Evolutionary conservation across 2,888 invertebrate genomes (phyloP).

Genomic region (Blastobasis adustella): DNA sequence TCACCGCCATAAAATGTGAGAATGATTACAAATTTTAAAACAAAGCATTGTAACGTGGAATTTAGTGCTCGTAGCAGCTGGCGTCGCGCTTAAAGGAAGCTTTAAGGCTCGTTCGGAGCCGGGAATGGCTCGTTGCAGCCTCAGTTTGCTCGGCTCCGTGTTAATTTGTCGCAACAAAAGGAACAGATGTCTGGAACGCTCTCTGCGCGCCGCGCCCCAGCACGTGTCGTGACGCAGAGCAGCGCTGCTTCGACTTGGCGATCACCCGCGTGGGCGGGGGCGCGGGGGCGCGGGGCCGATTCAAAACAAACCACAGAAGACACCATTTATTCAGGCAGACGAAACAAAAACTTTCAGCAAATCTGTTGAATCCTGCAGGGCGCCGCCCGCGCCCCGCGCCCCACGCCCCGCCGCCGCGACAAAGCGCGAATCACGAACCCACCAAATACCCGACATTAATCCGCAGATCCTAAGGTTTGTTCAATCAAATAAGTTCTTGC

Average conservation of each 20-base stretch:
- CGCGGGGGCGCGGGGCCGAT: too few species aligned
- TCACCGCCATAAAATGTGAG: slow-evolving; percentile 71
- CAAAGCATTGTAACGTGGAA: slow-evolving; percentile 67
- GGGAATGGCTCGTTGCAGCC: slow-evolving; percentile 54
- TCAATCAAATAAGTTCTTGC: slow-evolving; percentile 68
- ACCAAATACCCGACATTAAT: slow-evolving; percentile 58
- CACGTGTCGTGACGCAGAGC: slow-evolving; percentile 8
- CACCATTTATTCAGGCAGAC: too few species aligned
- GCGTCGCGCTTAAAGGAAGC: slow-evolving; percentile 59
- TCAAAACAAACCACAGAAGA: too few species aligned
- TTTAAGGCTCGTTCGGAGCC: slow-evolving; percentile 57
- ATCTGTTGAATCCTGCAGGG: slow-evolving; percentile 16
- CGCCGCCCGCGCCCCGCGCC: slow-evolving; percentile 1
- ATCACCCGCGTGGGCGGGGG: too few species aligned
- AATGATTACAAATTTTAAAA: slow-evolving; percentile 74
- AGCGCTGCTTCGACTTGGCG: too few species aligned
- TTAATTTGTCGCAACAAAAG: slow-evolving; percentile 64
- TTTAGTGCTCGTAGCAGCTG: slow-evolving; percentile 66
- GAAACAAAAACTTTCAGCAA: slow-evolving; percentile 10
- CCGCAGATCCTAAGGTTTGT: slow-evolving; percentile 60
- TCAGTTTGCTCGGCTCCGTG: slow-evolving; percentile 56
- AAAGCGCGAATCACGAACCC: slow-evolving; percentile 37
- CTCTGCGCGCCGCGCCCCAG: slow-evolving; percentile 15
- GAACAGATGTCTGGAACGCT: slow-evolving; percentile 57
- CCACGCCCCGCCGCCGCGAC: slow-evolving; percentile 8